phyloP scores from a whole-genome alignment of 2,888 invertebrate species.

The Rotaria sp. region DNA sequence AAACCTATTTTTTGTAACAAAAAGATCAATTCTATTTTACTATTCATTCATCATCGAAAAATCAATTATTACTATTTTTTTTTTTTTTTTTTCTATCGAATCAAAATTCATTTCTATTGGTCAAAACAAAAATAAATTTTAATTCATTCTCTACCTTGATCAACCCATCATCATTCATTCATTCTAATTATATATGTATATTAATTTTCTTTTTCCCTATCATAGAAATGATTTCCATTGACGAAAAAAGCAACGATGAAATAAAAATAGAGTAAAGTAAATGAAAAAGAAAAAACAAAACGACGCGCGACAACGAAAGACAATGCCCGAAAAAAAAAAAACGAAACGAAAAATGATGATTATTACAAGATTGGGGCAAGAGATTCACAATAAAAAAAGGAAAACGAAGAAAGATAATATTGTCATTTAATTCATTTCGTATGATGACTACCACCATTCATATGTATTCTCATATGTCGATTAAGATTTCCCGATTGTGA shows the following conservation, averaged over 20 bases:
- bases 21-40: too few relatives aligned
- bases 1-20: too few relatives aligned
- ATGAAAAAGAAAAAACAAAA: not conserved
- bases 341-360: too few relatives aligned
- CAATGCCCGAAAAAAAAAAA: not conserved
- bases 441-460: constrained; percentile 3
- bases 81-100: not conserved
- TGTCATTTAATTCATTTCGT: not conserved
- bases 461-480: constrained; percentile 93
- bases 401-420: not conserved
- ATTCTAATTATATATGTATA: not conserved
- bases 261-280: constrained; percentile 20
- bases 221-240: not conserved
- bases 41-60: too few relatives aligned
- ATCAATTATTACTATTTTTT: not conserved
- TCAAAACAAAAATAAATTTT: not conserved
- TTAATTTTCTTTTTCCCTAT: not conserved
- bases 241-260: not conserved
- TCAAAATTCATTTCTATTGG: not conserved
- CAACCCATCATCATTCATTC: not conserved
- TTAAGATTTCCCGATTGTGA: constrained; percentile 97
- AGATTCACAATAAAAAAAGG: too few relatives aligned
- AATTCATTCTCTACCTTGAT: not conserved
- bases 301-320: not conserved
- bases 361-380: too few relatives aligned